Evolutionary conservation across 2,113 vertebrate genomes (phyloP), one percentile per base, ranked within the genome.

Genomic region (Spermophilus dauricus): DNA sequence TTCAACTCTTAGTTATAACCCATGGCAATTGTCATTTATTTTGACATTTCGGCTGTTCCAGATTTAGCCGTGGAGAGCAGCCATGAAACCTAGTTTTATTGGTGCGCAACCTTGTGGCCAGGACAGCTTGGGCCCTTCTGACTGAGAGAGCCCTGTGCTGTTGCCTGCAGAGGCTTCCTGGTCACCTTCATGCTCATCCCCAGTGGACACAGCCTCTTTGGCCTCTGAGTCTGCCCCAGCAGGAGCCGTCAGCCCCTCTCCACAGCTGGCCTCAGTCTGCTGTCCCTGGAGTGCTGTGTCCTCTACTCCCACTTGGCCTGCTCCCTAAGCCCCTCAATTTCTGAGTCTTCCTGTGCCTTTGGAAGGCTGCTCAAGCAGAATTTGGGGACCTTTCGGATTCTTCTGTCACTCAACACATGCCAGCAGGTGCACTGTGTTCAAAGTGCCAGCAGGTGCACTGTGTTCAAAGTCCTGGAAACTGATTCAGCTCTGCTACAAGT

Each of bases 381-480:
- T 14, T 26, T 63, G n/a, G 7, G 14, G 32, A 28, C 9, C 4
- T 63, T 58, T 37, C 17, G 28, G 51, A 37, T 1, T 39, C 56
- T 58, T 45, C 28, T 63, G 28, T 5, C 0, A 1, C 45, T 34
- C 20, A 7, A 5, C 17, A 39, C 18, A 4, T 45, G 37, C 16
- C 48, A 2, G 28, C 30, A 24, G 1, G 5, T 42, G n/a, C 3
- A 8, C 17, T 32, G 0, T 5, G 4, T 13, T 37, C 73, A 34
- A 51, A 3, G 16, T 42, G 37, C 16, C 48, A 2, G 28, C 30
- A 24, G 1, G 5, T 42, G n/a, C 3, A 8, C 17, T 32, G 0
- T 5, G 4, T 13, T 37, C 73, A 34, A 51, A 3, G 16, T 42
- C 39, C 37, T 76, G 2, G 67, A 30, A 11, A 24, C 8, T 13